Conservation (phyloP, 2,888 invertebrate genomes). For the Epinotia nisella region DNA sequence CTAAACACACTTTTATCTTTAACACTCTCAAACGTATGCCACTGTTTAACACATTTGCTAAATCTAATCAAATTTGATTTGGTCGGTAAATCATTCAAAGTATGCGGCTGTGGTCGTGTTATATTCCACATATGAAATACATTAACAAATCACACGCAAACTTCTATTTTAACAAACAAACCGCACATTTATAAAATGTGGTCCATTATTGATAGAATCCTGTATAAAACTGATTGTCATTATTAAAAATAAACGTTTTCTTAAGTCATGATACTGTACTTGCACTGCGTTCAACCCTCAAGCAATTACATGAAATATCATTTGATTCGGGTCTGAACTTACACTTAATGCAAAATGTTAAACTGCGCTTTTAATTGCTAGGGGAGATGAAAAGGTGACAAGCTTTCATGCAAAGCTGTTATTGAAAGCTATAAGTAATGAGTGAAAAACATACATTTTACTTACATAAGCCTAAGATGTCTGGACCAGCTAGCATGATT, state of each 20-base stretch:
- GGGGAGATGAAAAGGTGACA: slow-evolving; percentile 20
- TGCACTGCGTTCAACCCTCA: slow-evolving; percentile 13
- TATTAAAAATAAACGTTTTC: neutral
- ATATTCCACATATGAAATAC: neutral
- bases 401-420: neutral
- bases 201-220: neutral
- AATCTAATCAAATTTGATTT: too few species aligned
- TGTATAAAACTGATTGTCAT: too few species aligned
- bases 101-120: neutral
- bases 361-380: slow-evolving; percentile 31
- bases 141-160: too few species aligned
- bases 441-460: slow-evolving; percentile 1
- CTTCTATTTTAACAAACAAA: neutral
- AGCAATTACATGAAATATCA: slow-evolving; percentile 35
- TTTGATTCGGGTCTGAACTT: slow-evolving; percentile 25
- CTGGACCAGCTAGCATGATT: neutral
- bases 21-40: too few species aligned
- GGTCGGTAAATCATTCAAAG: too few species aligned
- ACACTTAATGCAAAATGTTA: slow-evolving; percentile 14
- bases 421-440: neutral
- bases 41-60: too few species aligned
- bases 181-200: neutral
- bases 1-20: too few species aligned
- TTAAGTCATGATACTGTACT: slow-evolving; percentile 17
- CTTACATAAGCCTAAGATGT: neutral